Evolutionary conservation across 35 echinoderm and acorn worm species (phyloP).

Genomic region (Chiridota heheva): DNA sequence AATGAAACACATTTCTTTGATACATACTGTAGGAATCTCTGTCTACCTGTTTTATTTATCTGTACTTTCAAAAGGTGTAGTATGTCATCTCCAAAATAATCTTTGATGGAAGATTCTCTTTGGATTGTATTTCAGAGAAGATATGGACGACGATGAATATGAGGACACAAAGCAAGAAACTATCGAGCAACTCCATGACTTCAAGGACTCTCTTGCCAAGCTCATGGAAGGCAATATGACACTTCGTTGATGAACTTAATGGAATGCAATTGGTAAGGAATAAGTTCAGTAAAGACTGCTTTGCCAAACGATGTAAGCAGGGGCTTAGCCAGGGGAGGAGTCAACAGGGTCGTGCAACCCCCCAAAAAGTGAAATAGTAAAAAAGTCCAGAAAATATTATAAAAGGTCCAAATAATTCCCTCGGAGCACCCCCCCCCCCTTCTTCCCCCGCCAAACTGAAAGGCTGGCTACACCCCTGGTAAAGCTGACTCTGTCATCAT

Average conservation of each 20-base stretch:
- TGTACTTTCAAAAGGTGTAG: too few relatives aligned
- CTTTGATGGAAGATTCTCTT: too few relatives aligned
- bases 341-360: too few relatives aligned
- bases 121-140: conserved; percentile 67
- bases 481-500: neutral
- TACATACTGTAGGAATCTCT: too few relatives aligned
- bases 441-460: neutral
- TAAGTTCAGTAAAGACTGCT: too few relatives aligned
- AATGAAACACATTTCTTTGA: too few relatives aligned
- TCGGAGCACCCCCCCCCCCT: neutral
- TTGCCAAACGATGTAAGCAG: neutral
- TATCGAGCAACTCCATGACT: conserved; percentile 89
- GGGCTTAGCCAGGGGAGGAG: neutral
- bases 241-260: conserved; percentile 87
- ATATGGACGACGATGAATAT: conserved; percentile 97
- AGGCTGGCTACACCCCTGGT: too few relatives aligned
- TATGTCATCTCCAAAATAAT: too few relatives aligned
- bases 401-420: neutral
- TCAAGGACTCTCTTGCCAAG: conserved; percentile 80
- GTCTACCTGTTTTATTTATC: too few relatives aligned
- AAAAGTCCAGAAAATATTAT: too few relatives aligned
- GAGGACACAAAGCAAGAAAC: conserved; percentile 97
- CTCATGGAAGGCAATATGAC: conserved; percentile 88
- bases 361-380: too few relatives aligned
- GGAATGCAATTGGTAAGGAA: conserved; percentile 87